Evolutionary conservation across 92 coral and sea anemone genomes (phyloP), one percentile per base, ranked within the genome.

Genomic region (Epizoanthus ramosus): DNA sequence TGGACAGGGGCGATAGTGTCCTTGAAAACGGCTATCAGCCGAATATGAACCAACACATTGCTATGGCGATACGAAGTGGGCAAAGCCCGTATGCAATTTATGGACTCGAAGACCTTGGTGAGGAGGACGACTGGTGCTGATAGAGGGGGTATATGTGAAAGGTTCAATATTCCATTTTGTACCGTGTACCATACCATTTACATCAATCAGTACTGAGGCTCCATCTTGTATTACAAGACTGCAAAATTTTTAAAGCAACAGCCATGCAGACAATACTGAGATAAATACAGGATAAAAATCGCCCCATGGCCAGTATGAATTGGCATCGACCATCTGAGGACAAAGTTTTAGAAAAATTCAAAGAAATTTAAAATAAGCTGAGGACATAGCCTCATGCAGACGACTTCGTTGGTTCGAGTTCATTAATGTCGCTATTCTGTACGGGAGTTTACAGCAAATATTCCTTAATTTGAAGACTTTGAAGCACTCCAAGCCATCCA

Each of bases 1-100:
- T 90, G 77, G 90, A 92, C 84, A 89, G 98, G 41, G 98, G 98
- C 10, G 98, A 95, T 69, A 66, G 91, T 75, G 94, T 94, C 19
- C 79, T 95, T 4, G 99, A 97, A 76, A 97, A 97, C 35, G 99
- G 99, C 74, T 97, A 97, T 57, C 99, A 97, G 24, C 95, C 98
- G 22, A 97, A 90, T 61, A 92, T 94, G 99, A 97, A 97, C 89
- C 99, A 95, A 83, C 98, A 94, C 71, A 97, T 97, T 69, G 99
- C 98, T 39, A 97, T 97, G 99, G 99, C 99, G 37, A 97, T 97
- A 66, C 98, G 99, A 67, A 97, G 99, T 69, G 99, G 99, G 16
- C 98, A 97, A 66, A 94, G 97, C 74, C 99, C 99, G 69, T 97
- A 97, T 76, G 99, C 99, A 17, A 94, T 97, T 61, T 97, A 94